Percentiles rank a stretch among this genome's conserved stretches.
Evolutionary conservation across 2,888 invertebrate species (phyloP).

Genomic region (Teleiodes luculella): DNA sequence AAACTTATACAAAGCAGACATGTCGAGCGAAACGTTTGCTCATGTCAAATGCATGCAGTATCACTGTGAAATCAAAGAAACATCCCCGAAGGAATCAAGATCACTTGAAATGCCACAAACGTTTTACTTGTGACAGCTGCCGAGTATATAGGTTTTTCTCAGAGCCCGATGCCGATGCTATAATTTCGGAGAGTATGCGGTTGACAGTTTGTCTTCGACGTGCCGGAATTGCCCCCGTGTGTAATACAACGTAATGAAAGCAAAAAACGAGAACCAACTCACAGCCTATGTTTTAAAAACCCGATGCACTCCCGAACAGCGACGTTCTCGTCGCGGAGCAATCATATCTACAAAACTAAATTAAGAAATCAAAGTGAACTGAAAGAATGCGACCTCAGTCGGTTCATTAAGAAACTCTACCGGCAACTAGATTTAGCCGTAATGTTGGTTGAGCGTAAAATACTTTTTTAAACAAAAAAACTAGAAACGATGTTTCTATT

Average conservation of each 20-base stretch:
- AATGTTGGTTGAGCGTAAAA: neutral
- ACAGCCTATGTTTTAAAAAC: slow-evolving; percentile 71
- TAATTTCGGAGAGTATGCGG: slow-evolving; percentile 76
- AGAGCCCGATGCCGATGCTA: slow-evolving; percentile 39
- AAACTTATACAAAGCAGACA: neutral
- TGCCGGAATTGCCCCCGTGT: slow-evolving; percentile 63
- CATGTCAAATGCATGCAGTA: slow-evolving; percentile 4
- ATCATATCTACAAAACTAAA: slow-evolving; percentile 49
- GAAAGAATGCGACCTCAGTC: slow-evolving; percentile 60
- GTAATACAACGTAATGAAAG: slow-evolving; percentile 56
- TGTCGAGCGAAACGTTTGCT: slow-evolving; percentile 3
- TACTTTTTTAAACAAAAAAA: neutral
- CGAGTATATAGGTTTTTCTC: slow-evolving; percentile 1
- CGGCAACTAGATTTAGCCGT: slow-evolving; percentile 3
- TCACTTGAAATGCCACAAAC: neutral
- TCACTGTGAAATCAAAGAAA: neutral
- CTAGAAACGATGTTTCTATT: neutral
- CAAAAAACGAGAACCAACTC: slow-evolving; percentile 73
- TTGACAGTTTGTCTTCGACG: slow-evolving; percentile 73
- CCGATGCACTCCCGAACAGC: slow-evolving; percentile 53
- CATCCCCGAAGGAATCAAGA: slow-evolving; percentile 11
- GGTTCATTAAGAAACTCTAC: slow-evolving; percentile 34
- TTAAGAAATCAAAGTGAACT: slow-evolving; percentile 50
- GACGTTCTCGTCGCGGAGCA: slow-evolving; percentile 50
- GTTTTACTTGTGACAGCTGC: neutral